These are phyloP conservation scores for Cyprinodon brontotheroides DNA, from an alignment of 2,113 vertebrate genomes.

Conservation along the genomic window DNA sequence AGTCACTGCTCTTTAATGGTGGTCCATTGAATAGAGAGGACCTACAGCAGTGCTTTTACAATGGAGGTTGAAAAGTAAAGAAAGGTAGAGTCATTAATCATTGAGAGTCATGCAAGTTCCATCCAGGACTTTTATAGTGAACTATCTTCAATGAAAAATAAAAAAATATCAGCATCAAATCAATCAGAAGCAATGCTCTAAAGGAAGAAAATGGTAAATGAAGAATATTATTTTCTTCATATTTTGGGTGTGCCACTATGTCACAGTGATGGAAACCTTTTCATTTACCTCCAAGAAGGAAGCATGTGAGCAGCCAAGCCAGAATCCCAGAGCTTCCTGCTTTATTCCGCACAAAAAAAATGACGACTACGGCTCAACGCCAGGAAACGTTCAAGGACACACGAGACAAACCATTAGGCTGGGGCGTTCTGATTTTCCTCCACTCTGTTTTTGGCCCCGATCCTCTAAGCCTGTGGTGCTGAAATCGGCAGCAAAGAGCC, in stretches of 20 bases:
- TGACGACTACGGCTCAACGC: constrained; percentile 40
- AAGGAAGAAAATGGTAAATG: constrained; percentile 22
- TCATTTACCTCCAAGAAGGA: constrained; percentile 61
- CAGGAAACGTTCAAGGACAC: constrained; percentile 67
- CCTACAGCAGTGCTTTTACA: constrained; percentile 11
- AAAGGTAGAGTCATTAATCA: neutral
- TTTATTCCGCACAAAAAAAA: constrained; percentile 47
- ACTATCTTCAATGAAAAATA: neutral
- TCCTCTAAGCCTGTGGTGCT: constrained; percentile 45
- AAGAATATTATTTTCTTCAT: constrained; percentile 53
- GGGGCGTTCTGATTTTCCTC: constrained; percentile 29
- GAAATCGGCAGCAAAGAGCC: constrained; percentile 29
- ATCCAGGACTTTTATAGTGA: accelerated
- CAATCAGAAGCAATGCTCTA: constrained; percentile 1
- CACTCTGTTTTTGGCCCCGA: constrained; percentile 18
- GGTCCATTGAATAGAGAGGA: constrained; percentile 26
- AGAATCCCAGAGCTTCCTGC: constrained; percentile 60
- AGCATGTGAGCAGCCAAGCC: constrained; percentile 45
- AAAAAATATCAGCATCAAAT: neutral
- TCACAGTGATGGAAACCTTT: constrained; percentile 61
- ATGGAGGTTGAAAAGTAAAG: constrained; percentile 24
- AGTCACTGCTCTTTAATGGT: constrained; percentile 55
- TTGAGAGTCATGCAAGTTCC: neutral
- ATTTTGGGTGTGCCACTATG: constrained; percentile 38
- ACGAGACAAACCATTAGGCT: constrained; percentile 46